Evolutionary conservation across 2,797 vertebrate species (phyloP), one percentile per base, ranked within the genome.

Genomic region (Eulemur rubriventer): DNA sequence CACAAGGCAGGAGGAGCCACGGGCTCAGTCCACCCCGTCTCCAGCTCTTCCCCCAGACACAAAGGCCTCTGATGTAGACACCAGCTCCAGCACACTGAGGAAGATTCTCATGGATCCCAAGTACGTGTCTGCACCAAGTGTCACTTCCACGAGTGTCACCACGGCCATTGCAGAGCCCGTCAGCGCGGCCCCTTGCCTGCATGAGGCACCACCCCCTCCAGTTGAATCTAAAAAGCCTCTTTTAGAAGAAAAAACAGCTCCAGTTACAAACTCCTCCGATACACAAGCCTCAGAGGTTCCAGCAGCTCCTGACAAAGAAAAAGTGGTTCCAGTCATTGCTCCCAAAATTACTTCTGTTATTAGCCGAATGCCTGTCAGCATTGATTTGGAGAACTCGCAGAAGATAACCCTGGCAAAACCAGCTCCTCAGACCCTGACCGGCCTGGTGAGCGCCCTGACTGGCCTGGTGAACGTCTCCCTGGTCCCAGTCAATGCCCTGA

Each of bases 71-170:
- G 99, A 99, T 84, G 98, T 99, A 0, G 99, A 99, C 95, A 98
- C 99, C 0, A 99, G 99, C 97, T 99, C 99, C 50, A 99, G 99
- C 97, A 99, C 99, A 0, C 98, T 99, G 98, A 99, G 99, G 95
- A 99, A 99, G 98, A 99, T 99, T 91, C 98, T 99, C 91, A 99
- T 99, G 99, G 99, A 99, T 98, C 99, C 99, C 46, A 99, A 99
- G 93, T 99, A 99, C 0, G 99, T 99, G 2, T 99, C 99, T 0
- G 99, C 99, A 0, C 98, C 99, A 0, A 99, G 99, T 67, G 98
- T 99, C 91, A 98, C 99, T 90, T 98, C 99, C 78, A 99, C 99
- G 0, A 98, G 99, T 0, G 99, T 99, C 94, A 99, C 99, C 0
- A 98, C 99, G 0, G 98, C 98, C 0, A 98, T 99, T 0, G 98